Conservation (phyloP, 35 echinoderm and acorn worm genomes). For the Holothuria glaberrima region DNA sequence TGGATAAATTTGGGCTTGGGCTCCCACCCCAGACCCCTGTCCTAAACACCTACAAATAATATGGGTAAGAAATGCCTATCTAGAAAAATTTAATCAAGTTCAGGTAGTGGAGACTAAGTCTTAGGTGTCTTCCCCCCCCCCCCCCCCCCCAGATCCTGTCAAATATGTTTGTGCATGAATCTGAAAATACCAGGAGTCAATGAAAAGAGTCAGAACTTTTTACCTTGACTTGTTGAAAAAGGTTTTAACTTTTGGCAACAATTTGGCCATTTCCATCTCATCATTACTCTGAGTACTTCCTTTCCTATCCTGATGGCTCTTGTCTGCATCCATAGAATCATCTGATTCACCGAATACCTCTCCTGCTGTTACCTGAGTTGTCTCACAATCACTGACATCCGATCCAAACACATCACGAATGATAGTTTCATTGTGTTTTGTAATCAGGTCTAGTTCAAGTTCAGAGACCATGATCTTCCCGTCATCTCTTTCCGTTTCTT, state of each 20-base stretch:
- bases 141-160: no score
- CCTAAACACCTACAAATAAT: background rate
- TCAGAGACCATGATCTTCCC: no score
- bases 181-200: no score
- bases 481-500: no score
- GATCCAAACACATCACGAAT: constrained; percentile 15
- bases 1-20: no score
- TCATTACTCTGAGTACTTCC: background rate
- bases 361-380: background rate
- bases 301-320: background rate
- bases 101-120: no score
- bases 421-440: background rate
- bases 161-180: no score
- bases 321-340: background rate
- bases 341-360: background rate
- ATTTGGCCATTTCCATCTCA: background rate
- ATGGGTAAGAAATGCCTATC: background rate
- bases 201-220: background rate
- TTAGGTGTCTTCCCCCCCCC: no score
- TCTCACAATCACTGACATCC: constrained; percentile 7
- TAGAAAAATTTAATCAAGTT: no score
- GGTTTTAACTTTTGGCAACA: background rate
- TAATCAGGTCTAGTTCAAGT: background rate
- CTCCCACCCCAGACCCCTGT: no score
- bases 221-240: constrained; percentile 14